Conservation (phyloP, 2,113 vertebrate species). For the Anoura caudifer region DNA sequence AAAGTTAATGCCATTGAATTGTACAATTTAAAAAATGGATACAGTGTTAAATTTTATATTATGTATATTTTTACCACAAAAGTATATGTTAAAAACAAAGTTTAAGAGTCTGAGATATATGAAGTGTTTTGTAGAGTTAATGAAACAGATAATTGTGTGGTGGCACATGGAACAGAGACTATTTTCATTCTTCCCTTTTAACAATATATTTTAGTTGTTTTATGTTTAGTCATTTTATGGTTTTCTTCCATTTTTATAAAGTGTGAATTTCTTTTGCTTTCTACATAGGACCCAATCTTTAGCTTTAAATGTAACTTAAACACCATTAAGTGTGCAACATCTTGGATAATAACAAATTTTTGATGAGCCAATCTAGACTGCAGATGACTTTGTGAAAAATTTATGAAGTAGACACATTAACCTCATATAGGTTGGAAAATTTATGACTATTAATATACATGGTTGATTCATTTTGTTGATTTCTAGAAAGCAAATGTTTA, state of each 20-base stretch:
- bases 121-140: neutral
- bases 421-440: neutral
- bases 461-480: conserved; percentile 59
- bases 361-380: neutral
- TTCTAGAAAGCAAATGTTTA: conserved; percentile 60
- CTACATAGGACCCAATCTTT: neutral
- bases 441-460: conserved; percentile 25
- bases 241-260: neutral
- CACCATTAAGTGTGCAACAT: neutral
- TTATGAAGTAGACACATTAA: conserved; percentile 35
- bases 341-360: conserved; percentile 44
- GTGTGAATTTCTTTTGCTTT: conserved; percentile 4
- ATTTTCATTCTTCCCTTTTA: conserved; percentile 4
- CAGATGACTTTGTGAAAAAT: conserved; percentile 50
- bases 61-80: neutral
- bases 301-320: neutral
- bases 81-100: neutral
- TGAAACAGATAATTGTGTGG: neutral
- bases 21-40: neutral
- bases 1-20: neutral
- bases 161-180: neutral
- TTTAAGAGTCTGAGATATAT: neutral
- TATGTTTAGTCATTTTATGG: neutral
- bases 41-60: neutral
- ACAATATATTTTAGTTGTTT: neutral